These are phyloP conservation scores for Caradrina clavipalpis DNA, from an alignment of 2,888 invertebrate species.

Conservation along the genomic window DNA sequence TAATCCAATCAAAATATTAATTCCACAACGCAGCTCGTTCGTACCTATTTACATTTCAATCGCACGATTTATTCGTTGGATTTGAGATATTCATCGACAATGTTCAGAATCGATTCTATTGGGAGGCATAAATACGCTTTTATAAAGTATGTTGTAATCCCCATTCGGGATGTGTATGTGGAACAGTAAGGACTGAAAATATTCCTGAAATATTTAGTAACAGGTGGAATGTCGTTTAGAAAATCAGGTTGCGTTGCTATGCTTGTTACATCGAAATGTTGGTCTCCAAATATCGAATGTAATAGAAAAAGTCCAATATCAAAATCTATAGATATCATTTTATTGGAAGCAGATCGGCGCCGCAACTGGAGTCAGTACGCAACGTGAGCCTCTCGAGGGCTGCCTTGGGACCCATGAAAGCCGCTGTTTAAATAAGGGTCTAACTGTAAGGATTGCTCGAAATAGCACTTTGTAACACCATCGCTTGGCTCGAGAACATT, in stretches of 20 bases:
- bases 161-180: slow-evolving; percentile 31
- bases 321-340: slow-evolving; percentile 66
- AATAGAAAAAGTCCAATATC: slow-evolving; percentile 64
- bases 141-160: slow-evolving; percentile 57
- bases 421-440: slow-evolving; percentile 70
- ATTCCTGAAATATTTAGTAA: slow-evolving; percentile 20
- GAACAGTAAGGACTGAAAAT: slow-evolving; percentile 8
- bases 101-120: slow-evolving; percentile 63
- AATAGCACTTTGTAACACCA: slow-evolving; percentile 63
- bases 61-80: slow-evolving; percentile 80
- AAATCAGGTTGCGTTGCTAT: slow-evolving; percentile 9
- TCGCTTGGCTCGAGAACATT: slow-evolving; percentile 59
- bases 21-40: slow-evolving; percentile 83
- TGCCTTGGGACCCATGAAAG: slow-evolving; percentile 71
- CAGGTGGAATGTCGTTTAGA: slow-evolving; percentile 10
- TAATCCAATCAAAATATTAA: slow-evolving; percentile 90
- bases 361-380: slow-evolving; percentile 70
- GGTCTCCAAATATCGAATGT: slow-evolving; percentile 37
- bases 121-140: slow-evolving; percentile 56
- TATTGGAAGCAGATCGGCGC: slow-evolving; percentile 62
- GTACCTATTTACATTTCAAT: slow-evolving; percentile 86
- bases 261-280: slow-evolving; percentile 19
- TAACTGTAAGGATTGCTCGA: slow-evolving; percentile 63
- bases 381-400: slow-evolving; percentile 70
- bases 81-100: slow-evolving; percentile 78